Evolutionary conservation across 2,113 vertebrate genomes (phyloP).

Genomic region (Scolopax mira): DNA sequence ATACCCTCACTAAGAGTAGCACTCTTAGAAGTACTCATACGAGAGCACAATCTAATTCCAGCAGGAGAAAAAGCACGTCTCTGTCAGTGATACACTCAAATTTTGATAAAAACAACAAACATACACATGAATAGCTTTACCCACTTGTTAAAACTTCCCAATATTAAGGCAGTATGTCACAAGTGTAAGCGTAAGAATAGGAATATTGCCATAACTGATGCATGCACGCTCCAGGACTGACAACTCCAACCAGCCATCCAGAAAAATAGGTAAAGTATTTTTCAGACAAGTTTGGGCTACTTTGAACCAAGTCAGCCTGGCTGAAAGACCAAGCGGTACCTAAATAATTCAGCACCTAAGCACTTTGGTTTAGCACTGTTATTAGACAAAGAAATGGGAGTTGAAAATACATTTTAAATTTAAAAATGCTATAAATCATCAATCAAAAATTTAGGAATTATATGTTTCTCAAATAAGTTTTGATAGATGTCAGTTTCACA

Average conservation of each 20-base stretch:
- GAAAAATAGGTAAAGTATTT: not conserved
- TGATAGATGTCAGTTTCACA: not conserved
- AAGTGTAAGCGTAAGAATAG: not conserved
- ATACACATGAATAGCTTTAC: not conserved
- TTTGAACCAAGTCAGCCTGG: not conserved
- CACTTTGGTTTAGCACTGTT: not conserved
- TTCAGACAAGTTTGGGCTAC: not conserved
- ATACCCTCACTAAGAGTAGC: not conserved
- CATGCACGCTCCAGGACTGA: not conserved
- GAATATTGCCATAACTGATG: not conserved
- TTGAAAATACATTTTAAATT: not conserved
- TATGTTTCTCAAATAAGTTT: not conserved
- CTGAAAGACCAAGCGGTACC: not conserved
- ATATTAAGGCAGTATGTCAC: not conserved
- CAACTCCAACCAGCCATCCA: not conserved
- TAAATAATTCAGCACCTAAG: not conserved
- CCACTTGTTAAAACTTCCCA: not conserved
- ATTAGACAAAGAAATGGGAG: not conserved
- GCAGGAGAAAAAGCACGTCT: not conserved
- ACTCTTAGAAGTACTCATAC: not conserved
- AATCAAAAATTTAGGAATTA: not conserved
- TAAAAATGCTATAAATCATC: not conserved
- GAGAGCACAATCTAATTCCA: not conserved
- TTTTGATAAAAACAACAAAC: not conserved
- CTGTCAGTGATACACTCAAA: not conserved